Base-by-base conservation (phyloP, 2,888 invertebrate species). In the Trissonchulus latispiculum region DNA sequence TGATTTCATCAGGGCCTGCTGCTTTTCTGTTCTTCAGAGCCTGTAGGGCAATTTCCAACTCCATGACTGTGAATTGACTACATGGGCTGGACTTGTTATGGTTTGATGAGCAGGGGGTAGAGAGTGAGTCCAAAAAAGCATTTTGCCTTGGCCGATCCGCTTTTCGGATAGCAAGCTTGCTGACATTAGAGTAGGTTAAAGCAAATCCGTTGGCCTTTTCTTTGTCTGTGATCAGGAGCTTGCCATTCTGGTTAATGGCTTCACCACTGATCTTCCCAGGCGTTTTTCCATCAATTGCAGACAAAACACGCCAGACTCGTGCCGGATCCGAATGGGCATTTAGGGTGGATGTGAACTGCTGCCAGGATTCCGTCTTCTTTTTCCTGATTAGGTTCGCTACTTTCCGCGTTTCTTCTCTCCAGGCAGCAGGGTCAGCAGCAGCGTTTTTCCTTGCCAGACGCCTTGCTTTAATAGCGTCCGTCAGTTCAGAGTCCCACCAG, bases 401-500 rank as follows among this genome's bases (percentile, higher is more conserved):
- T 23, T 59, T 59, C 23, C 23, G 23, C 23, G 59, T 59, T 23
- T 23, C 59, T 28, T 59, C 59, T 23, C 59, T 23, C 59, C 59
- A 59, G 59, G 23, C 28, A 28, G 59, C 59, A 23, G 59, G 59
- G 59, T 59, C 59, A 23, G 23, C 23, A 23, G 28, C 23, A 28
- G 23, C 59, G 23, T 59, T 28, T 23, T 28, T 23, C 23, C 23
- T 28, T 28, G 59, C 59, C 59, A 23, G 23, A 59, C 28, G 23
- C 59, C 59, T 59, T 28, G 59, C 28, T 59, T 28, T 59, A 28
- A 59, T 28, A 23, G 69, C 69, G n/a, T 68, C 35, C 36, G 31
- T 36, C 35, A n/a, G 2, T 35, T 68, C 69, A 3, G 2, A 3
- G n/a, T 33, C 2, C 69, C 69, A 68, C 69, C 69, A 68, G n/a